Evolutionary conservation across 2,797 vertebrate species (phyloP).

Genomic region (Helostoma temminkii): DNA sequence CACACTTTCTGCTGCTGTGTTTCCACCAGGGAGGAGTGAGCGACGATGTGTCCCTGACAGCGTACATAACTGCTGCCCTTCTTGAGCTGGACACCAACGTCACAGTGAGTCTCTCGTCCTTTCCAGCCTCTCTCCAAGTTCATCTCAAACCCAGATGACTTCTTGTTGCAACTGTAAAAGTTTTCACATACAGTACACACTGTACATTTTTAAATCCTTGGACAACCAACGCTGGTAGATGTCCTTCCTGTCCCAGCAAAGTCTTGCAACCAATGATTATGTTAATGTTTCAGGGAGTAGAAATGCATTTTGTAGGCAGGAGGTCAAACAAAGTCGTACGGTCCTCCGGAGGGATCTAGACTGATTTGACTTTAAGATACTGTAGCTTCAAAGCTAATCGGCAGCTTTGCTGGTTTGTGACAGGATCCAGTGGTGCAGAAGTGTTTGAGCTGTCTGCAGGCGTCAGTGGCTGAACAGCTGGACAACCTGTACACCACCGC

Average conservation of each 20-base stretch:
- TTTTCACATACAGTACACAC: too few species aligned
- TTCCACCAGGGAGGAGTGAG: conserved; percentile 83
- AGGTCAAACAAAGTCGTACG: neutral
- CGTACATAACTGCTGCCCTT: conserved; percentile 82
- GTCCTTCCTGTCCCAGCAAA: too few species aligned
- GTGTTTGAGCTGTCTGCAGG: conserved; percentile 79
- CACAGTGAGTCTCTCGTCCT: conserved; percentile 67
- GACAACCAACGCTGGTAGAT: neutral
- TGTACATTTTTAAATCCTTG: neutral
- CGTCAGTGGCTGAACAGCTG: conserved; percentile 32
- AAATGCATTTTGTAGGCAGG: neutral
- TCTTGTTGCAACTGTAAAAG: neutral
- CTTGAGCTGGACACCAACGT: conserved; percentile 72
- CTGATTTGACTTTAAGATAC: too few species aligned
- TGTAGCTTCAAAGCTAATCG: too few species aligned
- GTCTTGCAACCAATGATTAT: too few species aligned
- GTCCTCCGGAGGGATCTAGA: too few species aligned
- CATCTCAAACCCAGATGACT: neutral
- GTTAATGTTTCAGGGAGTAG: too few species aligned
- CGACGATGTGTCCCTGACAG: conserved; percentile 83
- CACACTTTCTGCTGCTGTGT: conserved; percentile 1
- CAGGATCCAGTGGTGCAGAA: conserved; percentile 72
- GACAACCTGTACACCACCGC: conserved; percentile 79
- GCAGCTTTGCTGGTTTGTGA: neutral
- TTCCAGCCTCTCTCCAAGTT: neutral